These are phyloP conservation scores for Bombus fervidus DNA, from an alignment of 1,140 invertebrate species.

Conservation along the genomic window DNA sequence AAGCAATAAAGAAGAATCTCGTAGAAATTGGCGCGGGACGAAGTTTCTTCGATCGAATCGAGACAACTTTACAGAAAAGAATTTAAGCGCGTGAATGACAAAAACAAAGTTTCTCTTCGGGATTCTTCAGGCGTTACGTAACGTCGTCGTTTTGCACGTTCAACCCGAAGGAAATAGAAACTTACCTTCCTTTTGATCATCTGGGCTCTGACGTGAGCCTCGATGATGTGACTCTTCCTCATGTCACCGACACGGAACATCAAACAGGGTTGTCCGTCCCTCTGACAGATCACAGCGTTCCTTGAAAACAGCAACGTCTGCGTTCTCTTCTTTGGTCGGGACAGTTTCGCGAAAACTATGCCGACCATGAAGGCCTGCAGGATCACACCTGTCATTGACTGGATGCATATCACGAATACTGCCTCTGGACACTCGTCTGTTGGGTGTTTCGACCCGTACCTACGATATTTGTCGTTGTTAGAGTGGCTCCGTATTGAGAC, in stretches of 20 bases:
- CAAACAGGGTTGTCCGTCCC: conserved; percentile 94
- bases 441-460: conserved; percentile 83
- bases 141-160: not conserved
- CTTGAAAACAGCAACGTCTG: conserved; percentile 98
- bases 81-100: not conserved
- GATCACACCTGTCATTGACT: conserved; percentile 97
- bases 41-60: not conserved
- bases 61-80: not conserved
- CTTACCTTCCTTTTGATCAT: conserved; percentile 86
- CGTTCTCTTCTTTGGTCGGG: conserved; percentile 97
- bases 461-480: conserved; percentile 38
- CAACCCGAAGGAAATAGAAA: too few relatives aligned
- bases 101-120: not conserved
- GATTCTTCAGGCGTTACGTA: too few relatives aligned
- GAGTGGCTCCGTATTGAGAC: not conserved
- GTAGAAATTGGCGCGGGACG: not conserved
- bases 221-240: conserved; percentile 98
- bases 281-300: conserved; percentile 95
- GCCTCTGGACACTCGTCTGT: conserved; percentile 98
- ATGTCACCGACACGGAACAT: conserved; percentile 99
- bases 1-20: not conserved
- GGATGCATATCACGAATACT: conserved; percentile 97
- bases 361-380: conserved; percentile 93
- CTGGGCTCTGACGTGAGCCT: conserved; percentile 94
- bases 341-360: conserved; percentile 97